Conservation (phyloP, 2,888 invertebrate species). For the Tetropium fuscum region DNA sequence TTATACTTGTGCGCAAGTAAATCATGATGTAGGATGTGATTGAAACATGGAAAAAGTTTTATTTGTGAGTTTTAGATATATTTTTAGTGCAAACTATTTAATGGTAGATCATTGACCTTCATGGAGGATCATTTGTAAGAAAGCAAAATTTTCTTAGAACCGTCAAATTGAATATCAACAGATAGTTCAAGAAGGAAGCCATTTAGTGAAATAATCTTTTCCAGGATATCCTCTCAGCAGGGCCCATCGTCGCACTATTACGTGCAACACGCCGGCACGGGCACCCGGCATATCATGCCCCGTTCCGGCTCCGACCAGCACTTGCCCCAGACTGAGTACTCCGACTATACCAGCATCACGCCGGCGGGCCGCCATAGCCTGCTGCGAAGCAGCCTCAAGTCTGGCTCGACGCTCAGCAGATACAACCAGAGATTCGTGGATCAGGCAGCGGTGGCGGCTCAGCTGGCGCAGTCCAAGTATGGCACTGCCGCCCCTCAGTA, state of each 20-base stretch:
- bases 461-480: constrained; percentile 66
- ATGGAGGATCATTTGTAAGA: too few relatives aligned
- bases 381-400: constrained; percentile 83
- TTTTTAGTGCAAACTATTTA: too few relatives aligned
- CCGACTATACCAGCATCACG: constrained; percentile 81
- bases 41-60: too few relatives aligned
- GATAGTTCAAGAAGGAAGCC: too few relatives aligned
- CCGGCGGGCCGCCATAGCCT: constrained; percentile 82
- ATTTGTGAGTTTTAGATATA: too few relatives aligned
- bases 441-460: constrained; percentile 68
- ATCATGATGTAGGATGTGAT: too few relatives aligned
- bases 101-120: too few relatives aligned
- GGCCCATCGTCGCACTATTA: constrained; percentile 67
- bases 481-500: constrained; percentile 57
- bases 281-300: constrained; percentile 73
- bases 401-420: constrained; percentile 68
- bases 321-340: constrained; percentile 87
- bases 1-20: too few relatives aligned
- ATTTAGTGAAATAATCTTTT: too few relatives aligned
- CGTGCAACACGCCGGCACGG: constrained; percentile 68
- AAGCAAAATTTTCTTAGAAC: too few relatives aligned
- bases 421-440: constrained; percentile 66
- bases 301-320: constrained; percentile 94
- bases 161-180: too few relatives aligned
- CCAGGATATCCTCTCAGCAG: constrained; percentile 65